Conservation (phyloP, 64 coral and sea anemone genomes). For the Porites lutea region DNA sequence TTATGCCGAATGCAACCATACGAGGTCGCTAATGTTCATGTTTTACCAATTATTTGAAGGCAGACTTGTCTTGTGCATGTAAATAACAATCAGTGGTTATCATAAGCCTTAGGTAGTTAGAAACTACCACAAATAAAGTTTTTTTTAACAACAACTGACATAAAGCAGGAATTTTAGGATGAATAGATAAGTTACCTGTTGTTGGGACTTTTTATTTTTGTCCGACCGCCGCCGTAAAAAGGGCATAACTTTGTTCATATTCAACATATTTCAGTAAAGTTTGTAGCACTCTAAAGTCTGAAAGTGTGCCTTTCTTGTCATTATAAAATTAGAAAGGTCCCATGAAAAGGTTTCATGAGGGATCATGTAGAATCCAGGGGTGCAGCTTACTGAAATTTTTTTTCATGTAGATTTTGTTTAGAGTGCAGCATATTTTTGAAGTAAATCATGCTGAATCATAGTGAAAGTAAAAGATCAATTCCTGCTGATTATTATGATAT, state of each 20-base stretch:
- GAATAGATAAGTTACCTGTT: constrained; percentile 20
- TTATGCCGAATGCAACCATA: too few relatives aligned
- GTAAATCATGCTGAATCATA: constrained; percentile 20
- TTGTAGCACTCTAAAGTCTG: constrained; percentile 13
- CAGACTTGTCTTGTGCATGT: constrained; percentile 19
- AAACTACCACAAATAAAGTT: constrained; percentile 21
- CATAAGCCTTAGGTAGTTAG: constrained; percentile 19
- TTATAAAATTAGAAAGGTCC: constrained; percentile 21
- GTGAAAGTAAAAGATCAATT: constrained; percentile 17
- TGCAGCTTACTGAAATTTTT: constrained; percentile 20
- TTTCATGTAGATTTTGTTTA: constrained; percentile 18
- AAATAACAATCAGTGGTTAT: constrained; percentile 21
- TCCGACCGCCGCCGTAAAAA: background rate
- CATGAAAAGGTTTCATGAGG: constrained; percentile 19
- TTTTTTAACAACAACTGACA: constrained; percentile 17
- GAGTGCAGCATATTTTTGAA: constrained; percentile 13
- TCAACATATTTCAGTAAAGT: constrained; percentile 13
- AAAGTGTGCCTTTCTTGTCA: constrained; percentile 19
- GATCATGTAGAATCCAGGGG: constrained; percentile 18
- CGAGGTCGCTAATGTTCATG: too few relatives aligned
- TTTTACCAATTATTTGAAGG: constrained; percentile 21
- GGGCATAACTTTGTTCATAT: constrained; percentile 20
- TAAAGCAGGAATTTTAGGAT: constrained; percentile 20
- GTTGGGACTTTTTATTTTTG: constrained; percentile 20
- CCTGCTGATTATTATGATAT: constrained; percentile 14